Evolutionary conservation across 2,797 vertebrate genomes (phyloP).

Genomic region (Iguana delicatissima): DNA sequence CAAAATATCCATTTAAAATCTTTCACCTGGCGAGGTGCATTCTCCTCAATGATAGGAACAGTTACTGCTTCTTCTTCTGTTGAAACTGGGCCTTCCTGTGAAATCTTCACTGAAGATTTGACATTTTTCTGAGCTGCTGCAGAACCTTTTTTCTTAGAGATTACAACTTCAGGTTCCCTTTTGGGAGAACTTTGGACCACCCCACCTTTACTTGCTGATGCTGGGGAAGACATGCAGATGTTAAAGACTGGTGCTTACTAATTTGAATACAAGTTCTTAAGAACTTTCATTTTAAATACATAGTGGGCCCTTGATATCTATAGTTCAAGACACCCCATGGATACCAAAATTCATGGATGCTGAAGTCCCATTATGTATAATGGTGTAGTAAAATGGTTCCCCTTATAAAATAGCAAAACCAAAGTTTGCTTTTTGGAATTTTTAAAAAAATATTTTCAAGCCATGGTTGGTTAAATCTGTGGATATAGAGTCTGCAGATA

Average conservation of each 20-base stretch:
- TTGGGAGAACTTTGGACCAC: slow-evolving; percentile 46
- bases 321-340: too few relatives aligned
- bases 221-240: slow-evolving; percentile 59
- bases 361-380: too few relatives aligned
- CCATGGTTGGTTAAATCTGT: too few relatives aligned
- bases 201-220: slow-evolving; percentile 75
- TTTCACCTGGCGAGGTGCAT: slow-evolving; percentile 72
- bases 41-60: slow-evolving; percentile 50
- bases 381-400: too few relatives aligned
- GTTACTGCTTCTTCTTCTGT: slow-evolving; percentile 55
- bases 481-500: too few relatives aligned
- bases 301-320: too few relatives aligned
- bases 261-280: background rate
- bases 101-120: slow-evolving; percentile 53
- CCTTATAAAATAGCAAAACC: too few relatives aligned
- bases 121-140: slow-evolving; percentile 58
- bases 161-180: slow-evolving; percentile 68
- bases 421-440: too few relatives aligned
- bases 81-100: background rate
- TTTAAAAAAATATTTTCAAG: too few relatives aligned
- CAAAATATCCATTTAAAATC: background rate
- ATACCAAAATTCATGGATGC: too few relatives aligned
- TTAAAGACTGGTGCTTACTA: background rate
- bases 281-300: background rate
- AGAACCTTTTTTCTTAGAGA: slow-evolving; percentile 62